Base-by-base conservation (phyloP, 2,888 invertebrate species). In the Scaptomyza caliginosa region DNA sequence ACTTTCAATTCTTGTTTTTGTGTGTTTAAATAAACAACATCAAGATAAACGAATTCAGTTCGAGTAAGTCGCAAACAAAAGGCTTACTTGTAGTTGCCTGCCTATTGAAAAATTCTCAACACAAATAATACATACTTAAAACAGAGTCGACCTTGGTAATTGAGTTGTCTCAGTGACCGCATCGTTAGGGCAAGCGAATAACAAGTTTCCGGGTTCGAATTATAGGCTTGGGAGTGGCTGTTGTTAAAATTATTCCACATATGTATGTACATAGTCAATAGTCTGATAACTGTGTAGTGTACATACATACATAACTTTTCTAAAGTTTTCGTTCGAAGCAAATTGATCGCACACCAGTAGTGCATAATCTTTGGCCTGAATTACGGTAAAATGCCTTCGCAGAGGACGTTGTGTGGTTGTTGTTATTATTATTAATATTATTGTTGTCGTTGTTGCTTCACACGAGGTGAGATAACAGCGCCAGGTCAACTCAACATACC, bases 311-410 rank as follows among this genome's bases (percentile, higher is more conserved):
- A n/a, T n/a, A n/a, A n/a, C n/a, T n/a, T n/a, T n/a, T n/a, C n/a
- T n/a, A n/a, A n/a, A n/a, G 16, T 23, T 16, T 48, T 30, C 11
- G 4, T 24, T 32, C 10, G 11, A 13, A 26, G 13, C 10, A 46
- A 52, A 40, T 30, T 17, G 3, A 10, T 1, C 3, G 17, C 6
- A 28, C n/a, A 34, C 43, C 71, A 70, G 30, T 74, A n/a, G 75
- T 71, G 75, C 64, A 24, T 64, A 74, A 75, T 74, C 56, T 67
- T 45, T 38, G 24, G 19, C 48, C 21, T 43, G 40, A 32, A 49
- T 21, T 52, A 63, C 59, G 65, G 65, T 59, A 46, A 63, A 23
- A 55, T 50, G 58, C 43, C 39, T 64, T 43, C 23, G 17, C 39
- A 34, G 70, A 56, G 49, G 51, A 48, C 40, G 55, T 46, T 28